phyloP scores from a whole-genome alignment of 64 coral and sea anemone species.

The Acropora yongei region DNA sequence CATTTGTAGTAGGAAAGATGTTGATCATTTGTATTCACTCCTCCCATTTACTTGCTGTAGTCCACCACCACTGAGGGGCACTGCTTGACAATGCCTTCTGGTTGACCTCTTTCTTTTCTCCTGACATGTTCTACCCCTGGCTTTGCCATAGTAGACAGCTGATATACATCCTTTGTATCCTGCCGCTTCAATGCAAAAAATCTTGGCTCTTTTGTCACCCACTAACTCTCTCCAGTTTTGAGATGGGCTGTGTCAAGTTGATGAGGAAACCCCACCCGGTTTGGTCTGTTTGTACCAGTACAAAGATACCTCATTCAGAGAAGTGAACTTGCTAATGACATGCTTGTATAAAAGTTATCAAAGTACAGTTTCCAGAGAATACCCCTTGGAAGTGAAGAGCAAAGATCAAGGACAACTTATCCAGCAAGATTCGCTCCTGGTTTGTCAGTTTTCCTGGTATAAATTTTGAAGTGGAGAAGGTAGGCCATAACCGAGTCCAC shows the following conservation, averaged over 20 bases:
- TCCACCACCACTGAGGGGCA: slow-evolving; percentile 31
- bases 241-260: slow-evolving; percentile 11
- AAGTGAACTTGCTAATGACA: no score
- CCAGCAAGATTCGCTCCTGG: no score
- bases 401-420: no score
- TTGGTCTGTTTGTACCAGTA: slow-evolving; percentile 29
- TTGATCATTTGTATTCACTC: slow-evolving; percentile 46
- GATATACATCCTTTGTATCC: slow-evolving; percentile 40
- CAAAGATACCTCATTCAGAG: background rate
- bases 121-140: slow-evolving; percentile 21
- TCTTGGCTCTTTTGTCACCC: slow-evolving; percentile 32
- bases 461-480: no score
- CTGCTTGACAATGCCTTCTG: slow-evolving; percentile 29
- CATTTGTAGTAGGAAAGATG: slow-evolving; percentile 24
- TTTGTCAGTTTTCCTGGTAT: no score
- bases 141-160: slow-evolving; percentile 18
- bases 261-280: slow-evolving; percentile 39
- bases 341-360: no score
- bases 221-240: slow-evolving; percentile 32
- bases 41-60: slow-evolving; percentile 36
- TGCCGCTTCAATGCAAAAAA: slow-evolving; percentile 45
- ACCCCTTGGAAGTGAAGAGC: no score
- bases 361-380: no score
- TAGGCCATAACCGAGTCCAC: no score
- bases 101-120: slow-evolving; percentile 30